phyloP scores from a whole-genome alignment of 92 coral and sea anemone genomes.

The Montipora capitata region DNA sequence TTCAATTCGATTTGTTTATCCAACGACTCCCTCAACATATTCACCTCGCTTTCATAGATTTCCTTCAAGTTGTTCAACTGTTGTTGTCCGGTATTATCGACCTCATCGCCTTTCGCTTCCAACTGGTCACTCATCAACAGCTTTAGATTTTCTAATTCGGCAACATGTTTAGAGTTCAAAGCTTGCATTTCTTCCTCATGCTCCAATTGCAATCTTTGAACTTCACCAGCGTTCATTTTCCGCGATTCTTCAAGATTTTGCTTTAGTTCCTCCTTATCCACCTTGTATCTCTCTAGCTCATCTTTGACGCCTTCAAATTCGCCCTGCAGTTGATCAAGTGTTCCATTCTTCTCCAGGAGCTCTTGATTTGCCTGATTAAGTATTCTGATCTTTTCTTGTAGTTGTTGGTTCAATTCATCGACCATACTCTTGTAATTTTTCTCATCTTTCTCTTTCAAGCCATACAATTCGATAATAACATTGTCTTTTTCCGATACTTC shows the following conservation, averaged over 20 bases:
- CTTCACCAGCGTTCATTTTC: conserved; percentile 73
- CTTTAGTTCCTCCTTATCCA: conserved; percentile 62
- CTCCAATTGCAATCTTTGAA: conserved; percentile 74
- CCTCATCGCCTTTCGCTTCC: conserved; percentile 79
- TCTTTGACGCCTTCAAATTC: conserved; percentile 42
- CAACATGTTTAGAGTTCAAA: conserved; percentile 66
- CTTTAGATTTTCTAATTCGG: conserved; percentile 79
- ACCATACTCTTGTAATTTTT: conserved; percentile 55
- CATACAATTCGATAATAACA: conserved; percentile 63
- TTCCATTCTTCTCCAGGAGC: conserved; percentile 43
- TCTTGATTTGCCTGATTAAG: conserved; percentile 26
- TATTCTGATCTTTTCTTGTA: conserved; percentile 56
- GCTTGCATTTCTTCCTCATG: conserved; percentile 83
- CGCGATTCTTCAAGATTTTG: conserved; percentile 66
- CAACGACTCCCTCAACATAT: conserved; percentile 73
- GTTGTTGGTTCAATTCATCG: conserved; percentile 47
- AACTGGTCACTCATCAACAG: conserved; percentile 66
- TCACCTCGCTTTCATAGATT: conserved; percentile 86
- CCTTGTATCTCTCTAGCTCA: conserved; percentile 69
- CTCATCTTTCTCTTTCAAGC: conserved; percentile 59
- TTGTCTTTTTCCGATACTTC: conserved; percentile 84
- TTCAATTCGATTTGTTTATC: conserved; percentile 80
- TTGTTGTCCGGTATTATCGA: conserved; percentile 74
- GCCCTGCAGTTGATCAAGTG: conserved; percentile 28
- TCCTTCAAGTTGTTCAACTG: conserved; percentile 80